Evolutionary conservation across 2,888 invertebrate species (phyloP).

Genomic region (Netelia inedita): DNA sequence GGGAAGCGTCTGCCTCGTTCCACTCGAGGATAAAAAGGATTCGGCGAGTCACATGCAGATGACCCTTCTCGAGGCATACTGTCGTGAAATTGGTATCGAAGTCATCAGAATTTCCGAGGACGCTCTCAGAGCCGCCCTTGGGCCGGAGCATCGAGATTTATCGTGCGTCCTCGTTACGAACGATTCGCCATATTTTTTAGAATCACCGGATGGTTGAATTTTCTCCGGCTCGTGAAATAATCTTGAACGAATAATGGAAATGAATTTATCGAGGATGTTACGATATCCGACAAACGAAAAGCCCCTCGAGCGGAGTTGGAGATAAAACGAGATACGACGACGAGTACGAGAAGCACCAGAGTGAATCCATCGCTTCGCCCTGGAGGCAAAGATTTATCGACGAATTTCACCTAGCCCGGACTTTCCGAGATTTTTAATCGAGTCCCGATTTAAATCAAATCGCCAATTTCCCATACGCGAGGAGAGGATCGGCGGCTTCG

Average conservation of each 20-base stretch:
- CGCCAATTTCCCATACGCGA: background rate
- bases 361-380: conserved; percentile 42
- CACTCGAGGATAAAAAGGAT: conserved; percentile 88
- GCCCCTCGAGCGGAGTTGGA: background rate
- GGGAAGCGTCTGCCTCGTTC: conserved; percentile 87
- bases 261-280: conserved; percentile 61
- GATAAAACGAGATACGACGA: background rate
- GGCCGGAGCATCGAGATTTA: conserved; percentile 76
- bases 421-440: background rate
- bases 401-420: background rate
- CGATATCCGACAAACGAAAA: conserved; percentile 13
- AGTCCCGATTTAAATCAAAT: conserved; percentile 5
- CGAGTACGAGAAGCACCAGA: background rate
- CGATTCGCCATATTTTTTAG: conserved; percentile 75
- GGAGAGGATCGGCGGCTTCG: background rate
- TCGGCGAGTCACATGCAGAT: conserved; percentile 92
- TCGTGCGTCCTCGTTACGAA: conserved; percentile 76
- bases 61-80: conserved; percentile 91
- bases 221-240: conserved; percentile 23
- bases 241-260: conserved; percentile 66
- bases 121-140: conserved; percentile 74
- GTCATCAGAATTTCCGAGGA: conserved; percentile 88
- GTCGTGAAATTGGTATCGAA: conserved; percentile 92
- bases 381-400: conserved; percentile 43
- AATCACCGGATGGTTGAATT: conserved; percentile 75